These are phyloP conservation scores for Dicyrtomina minuta DNA, from an alignment of 2,888 invertebrate genomes.

Conservation along the genomic window DNA sequence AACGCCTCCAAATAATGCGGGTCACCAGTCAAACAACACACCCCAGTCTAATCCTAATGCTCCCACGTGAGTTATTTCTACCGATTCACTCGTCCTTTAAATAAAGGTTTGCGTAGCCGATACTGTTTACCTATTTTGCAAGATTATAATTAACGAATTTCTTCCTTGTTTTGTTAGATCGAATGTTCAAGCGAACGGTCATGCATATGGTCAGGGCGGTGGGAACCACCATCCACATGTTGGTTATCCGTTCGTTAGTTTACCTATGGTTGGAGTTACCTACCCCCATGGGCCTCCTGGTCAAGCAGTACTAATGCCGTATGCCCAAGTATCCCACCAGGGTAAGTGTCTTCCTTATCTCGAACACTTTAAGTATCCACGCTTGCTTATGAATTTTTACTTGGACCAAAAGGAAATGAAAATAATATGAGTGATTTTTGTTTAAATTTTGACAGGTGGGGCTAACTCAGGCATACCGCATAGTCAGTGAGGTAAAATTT, in stretches of 20 bases:
- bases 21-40: constrained; percentile 45
- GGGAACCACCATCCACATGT: constrained; percentile 39
- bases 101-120: neutral
- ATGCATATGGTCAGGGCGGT: constrained; percentile 46
- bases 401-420: too few relatives aligned
- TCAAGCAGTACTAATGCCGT: neutral
- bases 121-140: neutral
- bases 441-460: constrained; percentile 51
- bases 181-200: constrained; percentile 47
- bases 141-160: neutral
- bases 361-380: too few relatives aligned
- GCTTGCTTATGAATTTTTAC: too few relatives aligned
- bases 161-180: neutral
- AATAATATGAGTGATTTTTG: constrained; percentile 16
- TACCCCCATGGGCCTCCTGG: neutral
- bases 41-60: constrained; percentile 44
- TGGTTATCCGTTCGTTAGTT: constrained; percentile 37
- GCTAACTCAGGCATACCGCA: constrained; percentile 49
- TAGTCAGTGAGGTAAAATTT: constrained; percentile 47
- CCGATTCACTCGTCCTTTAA: neutral
- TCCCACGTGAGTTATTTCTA: constrained; percentile 40
- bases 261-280: constrained; percentile 37
- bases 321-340: constrained; percentile 8
- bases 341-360: constrained; percentile 10
- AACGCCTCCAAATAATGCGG: constrained; percentile 43